These are phyloP conservation scores for Pedicia rivosa DNA, from an alignment of 2,888 invertebrate species.

Conservation along the genomic window DNA sequence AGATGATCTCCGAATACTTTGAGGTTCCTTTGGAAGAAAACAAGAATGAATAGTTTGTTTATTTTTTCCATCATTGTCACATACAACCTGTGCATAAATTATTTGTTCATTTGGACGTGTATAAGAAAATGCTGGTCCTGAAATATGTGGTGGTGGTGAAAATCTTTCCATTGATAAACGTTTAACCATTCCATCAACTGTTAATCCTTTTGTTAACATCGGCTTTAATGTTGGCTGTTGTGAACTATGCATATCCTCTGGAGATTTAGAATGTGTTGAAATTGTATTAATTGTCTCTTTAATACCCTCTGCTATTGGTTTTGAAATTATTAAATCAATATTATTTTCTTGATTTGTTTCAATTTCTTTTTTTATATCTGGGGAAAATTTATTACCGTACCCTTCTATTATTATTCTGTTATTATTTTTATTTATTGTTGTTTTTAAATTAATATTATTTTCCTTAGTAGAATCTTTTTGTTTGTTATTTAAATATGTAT, in stretches of 20 bases:
- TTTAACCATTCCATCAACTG: slow-evolving; percentile 63
- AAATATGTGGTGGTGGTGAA: slow-evolving; percentile 50
- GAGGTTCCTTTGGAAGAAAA: not conserved
- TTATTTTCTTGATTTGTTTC: no score
- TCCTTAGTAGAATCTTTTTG: no score
- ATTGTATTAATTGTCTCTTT: slow-evolving; percentile 21
- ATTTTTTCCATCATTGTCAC: slow-evolving; percentile 25
- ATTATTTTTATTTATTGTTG: no score
- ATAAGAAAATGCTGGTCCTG: slow-evolving; percentile 70
- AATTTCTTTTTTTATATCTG: no score
- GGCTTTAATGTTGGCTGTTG: slow-evolving; percentile 52
- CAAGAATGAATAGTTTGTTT: slow-evolving; percentile 37
- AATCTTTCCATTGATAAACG: slow-evolving; percentile 55
- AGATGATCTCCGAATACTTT: not conserved
- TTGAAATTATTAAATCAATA: slow-evolving; percentile 29
- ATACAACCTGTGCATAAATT: slow-evolving; percentile 62
- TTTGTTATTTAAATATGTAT: slow-evolving; percentile 37
- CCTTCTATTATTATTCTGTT: no score
- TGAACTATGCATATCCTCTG: slow-evolving; percentile 52
- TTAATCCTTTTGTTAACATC: slow-evolving; percentile 50
- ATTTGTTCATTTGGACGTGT: slow-evolving; percentile 45
- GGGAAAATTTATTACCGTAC: no score
- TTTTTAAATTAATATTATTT: no score
- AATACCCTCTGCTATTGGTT: slow-evolving; percentile 30
- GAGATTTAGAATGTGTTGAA: slow-evolving; percentile 29